Base-by-base conservation (phyloP, 2,888 invertebrate genomes). In the Rhagonycha fulva region DNA sequence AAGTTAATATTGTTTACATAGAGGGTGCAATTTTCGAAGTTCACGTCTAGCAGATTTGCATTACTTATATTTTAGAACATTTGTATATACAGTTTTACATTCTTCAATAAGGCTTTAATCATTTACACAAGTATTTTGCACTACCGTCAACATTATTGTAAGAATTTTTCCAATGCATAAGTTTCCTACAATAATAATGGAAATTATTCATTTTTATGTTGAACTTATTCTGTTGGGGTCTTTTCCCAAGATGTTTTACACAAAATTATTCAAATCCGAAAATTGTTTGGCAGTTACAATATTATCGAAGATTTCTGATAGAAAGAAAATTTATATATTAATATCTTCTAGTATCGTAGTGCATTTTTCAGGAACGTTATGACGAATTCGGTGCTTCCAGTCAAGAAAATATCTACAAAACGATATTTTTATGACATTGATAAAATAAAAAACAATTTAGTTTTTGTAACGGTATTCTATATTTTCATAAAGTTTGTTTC, bases 1-100 rank as follows among this genome's bases (percentile, higher is more conserved):
- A 74, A 74, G 74, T 70, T 74, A 74, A 74, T 74, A 74, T 74
- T 74, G 74, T 74, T 74, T 74, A 70, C 74, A 63, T 62, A 71
- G 70, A 70, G 74, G 74, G 74, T 62, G 70, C 74, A 74, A 67
- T 71, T 26, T 70, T 72, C 72, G 72, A 19, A 68, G 68, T 72
- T 72, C 72, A 28, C 72, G 72, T 61, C 68, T 68, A 60, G 61
- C 62, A 74, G 73, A 74, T 74, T 74, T 74, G 67, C 73, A 74
- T 74, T 74, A 62, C 73, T 74, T 74, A 74, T 74, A 74, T 74
- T 68, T 74, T 32, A 63, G 60, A 19, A 62, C 62, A 69, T 62
- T 69, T 60, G 69, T 32, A 47, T 62, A 32, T 24, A 26, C 68
- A 30, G 68, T 74, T 74, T 74, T 62, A 62, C 67, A 68, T 68